These are phyloP conservation scores for Trissolcus basalis DNA, from an alignment of 1,140 invertebrate species.

Conservation along the genomic window DNA sequence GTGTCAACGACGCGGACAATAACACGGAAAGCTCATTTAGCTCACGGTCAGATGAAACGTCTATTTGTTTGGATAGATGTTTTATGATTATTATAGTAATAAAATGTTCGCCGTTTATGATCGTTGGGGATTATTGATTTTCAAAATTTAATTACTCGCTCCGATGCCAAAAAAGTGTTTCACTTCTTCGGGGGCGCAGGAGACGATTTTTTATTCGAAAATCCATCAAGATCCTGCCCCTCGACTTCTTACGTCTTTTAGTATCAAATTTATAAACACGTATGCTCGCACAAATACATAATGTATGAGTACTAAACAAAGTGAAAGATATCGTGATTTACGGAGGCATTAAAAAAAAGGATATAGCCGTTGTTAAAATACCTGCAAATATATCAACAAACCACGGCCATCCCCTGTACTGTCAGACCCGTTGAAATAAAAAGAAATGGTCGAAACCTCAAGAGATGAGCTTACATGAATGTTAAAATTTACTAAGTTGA, in stretches of 20 bases:
- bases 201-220: background rate
- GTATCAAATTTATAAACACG: slow-evolving; percentile 43
- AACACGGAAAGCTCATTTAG: slow-evolving; percentile 45
- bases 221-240: too few species aligned
- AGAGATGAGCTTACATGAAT: slow-evolving; percentile 37
- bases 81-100: slow-evolving; percentile 41
- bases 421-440: slow-evolving; percentile 41
- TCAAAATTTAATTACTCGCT: too few species aligned
- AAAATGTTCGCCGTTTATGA: slow-evolving; percentile 22
- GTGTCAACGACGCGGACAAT: slow-evolving; percentile 14
- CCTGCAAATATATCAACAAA: slow-evolving; percentile 48
- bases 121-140: slow-evolving; percentile 8
- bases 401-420: slow-evolving; percentile 45
- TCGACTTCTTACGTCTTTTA: slow-evolving; percentile 14
- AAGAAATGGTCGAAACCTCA: slow-evolving; percentile 32
- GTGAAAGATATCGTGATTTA: slow-evolving; percentile 64
- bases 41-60: slow-evolving; percentile 43
- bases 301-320: slow-evolving; percentile 34
- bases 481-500: slow-evolving; percentile 50
- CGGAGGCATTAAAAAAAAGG: slow-evolving; percentile 62
- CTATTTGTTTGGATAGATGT: slow-evolving; percentile 21
- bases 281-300: slow-evolving; percentile 41
- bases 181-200: background rate
- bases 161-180: background rate
- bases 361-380: slow-evolving; percentile 68